Percentiles rank a stretch among this genome's conserved stretches.
Evolutionary conservation across 92 coral and sea anemone species (phyloP).

Genomic region (Chrysogorgia sp.): DNA sequence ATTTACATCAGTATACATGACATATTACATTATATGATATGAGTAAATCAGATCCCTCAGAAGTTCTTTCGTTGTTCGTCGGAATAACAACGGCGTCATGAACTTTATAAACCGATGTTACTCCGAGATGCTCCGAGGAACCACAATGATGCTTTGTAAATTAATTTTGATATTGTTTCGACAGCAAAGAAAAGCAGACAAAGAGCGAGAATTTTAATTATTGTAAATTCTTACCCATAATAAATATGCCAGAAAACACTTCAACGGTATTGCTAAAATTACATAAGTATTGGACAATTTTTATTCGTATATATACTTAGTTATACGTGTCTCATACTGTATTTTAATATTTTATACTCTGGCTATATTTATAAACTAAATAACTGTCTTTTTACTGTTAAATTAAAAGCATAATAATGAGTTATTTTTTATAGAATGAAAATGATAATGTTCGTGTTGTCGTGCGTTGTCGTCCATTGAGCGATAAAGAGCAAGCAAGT

Average conservation of each 20-base stretch:
- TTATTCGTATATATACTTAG: background rate
- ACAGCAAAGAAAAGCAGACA: no score
- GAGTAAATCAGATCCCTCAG: no score
- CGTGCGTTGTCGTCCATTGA: constrained; percentile 98
- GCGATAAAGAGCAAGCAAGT: constrained; percentile 79
- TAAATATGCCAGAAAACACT: constrained; percentile 36
- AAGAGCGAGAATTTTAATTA: no score
- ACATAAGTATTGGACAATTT: background rate
- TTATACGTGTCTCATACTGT: no score
- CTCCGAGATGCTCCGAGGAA: no score
- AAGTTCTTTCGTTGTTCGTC: no score
- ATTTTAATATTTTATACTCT: background rate
- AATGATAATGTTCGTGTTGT: constrained; percentile 97
- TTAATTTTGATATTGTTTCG: no score
- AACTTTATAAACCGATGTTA: no score
- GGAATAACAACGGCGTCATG: no score
- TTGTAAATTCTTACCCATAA: background rate
- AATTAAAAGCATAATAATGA: background rate
- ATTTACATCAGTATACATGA: no score
- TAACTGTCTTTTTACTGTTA: background rate
- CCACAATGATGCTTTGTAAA: no score
- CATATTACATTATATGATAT: no score
- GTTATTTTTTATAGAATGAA: constrained; percentile 48
- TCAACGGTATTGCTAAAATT: constrained; percentile 3
- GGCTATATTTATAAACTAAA: background rate